Conservation (phyloP, 2,888 invertebrate genomes). For the Tipula lateralis region DNA sequence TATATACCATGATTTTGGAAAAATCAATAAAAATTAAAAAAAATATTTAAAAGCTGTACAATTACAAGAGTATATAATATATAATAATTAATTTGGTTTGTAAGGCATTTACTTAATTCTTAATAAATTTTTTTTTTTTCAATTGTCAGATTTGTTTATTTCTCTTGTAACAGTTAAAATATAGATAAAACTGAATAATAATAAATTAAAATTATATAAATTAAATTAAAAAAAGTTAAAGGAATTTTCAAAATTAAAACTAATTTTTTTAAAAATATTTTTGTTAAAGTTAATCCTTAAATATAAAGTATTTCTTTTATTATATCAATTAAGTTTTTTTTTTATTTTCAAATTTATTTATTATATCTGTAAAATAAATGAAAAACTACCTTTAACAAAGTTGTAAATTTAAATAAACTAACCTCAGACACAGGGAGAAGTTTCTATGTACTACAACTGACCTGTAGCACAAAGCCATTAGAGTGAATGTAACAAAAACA, state of each 20-base stretch:
- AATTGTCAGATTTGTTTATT: not conserved
- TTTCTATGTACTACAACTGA: conserved; percentile 98
- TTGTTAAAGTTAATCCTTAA: not conserved
- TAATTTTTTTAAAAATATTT: not conserved
- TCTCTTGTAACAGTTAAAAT: conserved; percentile 25
- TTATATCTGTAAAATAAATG: conserved; percentile 40
- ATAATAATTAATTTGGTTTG: not conserved
- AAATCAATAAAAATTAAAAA: not conserved
- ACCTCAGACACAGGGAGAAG: conserved; percentile 98
- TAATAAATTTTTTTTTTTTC: not conserved
- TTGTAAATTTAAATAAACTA: conserved; percentile 63
- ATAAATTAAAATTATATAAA: not conserved
- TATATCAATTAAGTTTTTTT: conserved; percentile 14
- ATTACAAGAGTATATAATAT: not conserved
- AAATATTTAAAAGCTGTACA: not conserved
- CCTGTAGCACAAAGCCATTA: conserved; percentile 99
- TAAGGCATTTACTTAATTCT: conserved; percentile 6
- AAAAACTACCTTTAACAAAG: conserved; percentile 36
- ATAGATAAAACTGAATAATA: not conserved
- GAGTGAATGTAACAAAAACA: conserved; percentile 97
- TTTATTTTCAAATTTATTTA: conserved; percentile 19
- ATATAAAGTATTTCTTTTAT: conserved; percentile 26
- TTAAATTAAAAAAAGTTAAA: conserved; percentile 12
- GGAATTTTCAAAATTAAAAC: not conserved
- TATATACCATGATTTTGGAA: not conserved